Evolutionary conservation across 1,140 invertebrate species (phyloP).

Genomic region (Carcinoscorpius rotundicauda): DNA sequence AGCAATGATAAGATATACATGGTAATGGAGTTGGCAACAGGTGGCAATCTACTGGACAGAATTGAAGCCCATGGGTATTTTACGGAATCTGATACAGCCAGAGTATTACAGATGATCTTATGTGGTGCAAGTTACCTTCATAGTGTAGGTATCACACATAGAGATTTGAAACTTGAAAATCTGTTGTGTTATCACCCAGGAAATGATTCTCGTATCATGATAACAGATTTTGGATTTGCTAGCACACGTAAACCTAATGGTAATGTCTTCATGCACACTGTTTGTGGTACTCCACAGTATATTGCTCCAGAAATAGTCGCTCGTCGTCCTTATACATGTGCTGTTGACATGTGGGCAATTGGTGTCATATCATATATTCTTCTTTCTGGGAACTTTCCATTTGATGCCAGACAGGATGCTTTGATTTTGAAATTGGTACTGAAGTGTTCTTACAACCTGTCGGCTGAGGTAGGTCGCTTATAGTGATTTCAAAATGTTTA

Average conservation of each 20-base stretch:
- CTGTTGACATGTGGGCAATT: constrained; percentile 79
- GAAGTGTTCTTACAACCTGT: too few species aligned
- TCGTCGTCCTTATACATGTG: constrained; percentile 70
- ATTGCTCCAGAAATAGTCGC: constrained; percentile 76
- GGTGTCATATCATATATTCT: constrained; percentile 87
- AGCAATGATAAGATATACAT: constrained; percentile 29
- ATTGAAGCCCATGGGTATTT: constrained; percentile 32
- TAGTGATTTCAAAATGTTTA: too few species aligned
- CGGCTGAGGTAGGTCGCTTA: too few species aligned
- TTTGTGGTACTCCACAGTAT: constrained; percentile 53
- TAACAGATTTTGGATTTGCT: constrained; percentile 77
- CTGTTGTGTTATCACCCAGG: constrained; percentile 60
- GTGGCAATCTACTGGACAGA: constrained; percentile 35
- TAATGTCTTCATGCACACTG: constrained; percentile 61
- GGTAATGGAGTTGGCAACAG: constrained; percentile 36
- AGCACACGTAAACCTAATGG: constrained; percentile 43
- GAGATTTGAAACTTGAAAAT: constrained; percentile 84
- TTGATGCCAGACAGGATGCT: constrained; percentile 57
- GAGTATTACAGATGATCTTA: constrained; percentile 40
- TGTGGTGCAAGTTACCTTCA: constrained; percentile 83
- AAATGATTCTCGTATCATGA: constrained; percentile 67
- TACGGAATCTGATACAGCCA: constrained; percentile 29
- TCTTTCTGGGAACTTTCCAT: constrained; percentile 35
- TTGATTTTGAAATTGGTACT: constrained; percentile 20
- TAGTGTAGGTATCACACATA: constrained; percentile 68